Percentiles rank a stretch among this genome's conserved stretches.
These are phyloP conservation scores for Catocala fraxini DNA, from an alignment of 2,888 invertebrate genomes.

Conservation along the genomic window DNA sequence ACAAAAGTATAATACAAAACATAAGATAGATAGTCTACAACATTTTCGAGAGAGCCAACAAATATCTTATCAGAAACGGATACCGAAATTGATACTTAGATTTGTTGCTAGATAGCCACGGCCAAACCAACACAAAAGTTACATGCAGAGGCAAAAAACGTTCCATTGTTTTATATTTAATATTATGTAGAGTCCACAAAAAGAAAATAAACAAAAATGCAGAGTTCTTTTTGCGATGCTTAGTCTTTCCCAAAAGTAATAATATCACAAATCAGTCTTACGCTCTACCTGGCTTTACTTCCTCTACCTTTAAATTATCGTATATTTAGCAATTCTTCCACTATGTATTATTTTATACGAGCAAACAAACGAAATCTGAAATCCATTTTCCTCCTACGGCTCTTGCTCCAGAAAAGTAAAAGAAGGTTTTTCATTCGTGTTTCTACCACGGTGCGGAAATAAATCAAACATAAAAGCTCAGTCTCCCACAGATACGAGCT, in stretches of 20 bases:
- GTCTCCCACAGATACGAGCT: constrained; percentile 8
- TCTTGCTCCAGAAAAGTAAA: constrained; percentile 9
- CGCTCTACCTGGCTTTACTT: constrained; percentile 6
- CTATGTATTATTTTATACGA: constrained; percentile 10
- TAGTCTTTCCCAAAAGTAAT: constrained; percentile 1
- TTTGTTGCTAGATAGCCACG: no score
- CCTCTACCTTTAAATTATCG: constrained; percentile 10
- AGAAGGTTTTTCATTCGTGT: constrained; percentile 10
- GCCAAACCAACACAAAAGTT: no score
- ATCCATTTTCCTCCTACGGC: constrained; percentile 10
- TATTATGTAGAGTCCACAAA: not conserved
- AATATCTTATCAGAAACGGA: no score
- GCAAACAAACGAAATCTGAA: constrained; percentile 14
- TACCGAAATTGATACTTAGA: no score
- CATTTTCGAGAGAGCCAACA: no score
- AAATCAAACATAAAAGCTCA: constrained; percentile 19
- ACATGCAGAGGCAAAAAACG: no score
- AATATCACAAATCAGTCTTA: constrained; percentile 5
- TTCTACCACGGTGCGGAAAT: constrained; percentile 6
- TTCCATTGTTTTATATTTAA: no score
- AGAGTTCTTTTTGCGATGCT: not conserved
- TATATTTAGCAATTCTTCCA: constrained; percentile 7
- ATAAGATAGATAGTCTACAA: no score
- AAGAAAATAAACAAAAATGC: not conserved
- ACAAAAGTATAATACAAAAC: no score